Evolutionary conservation across 2,888 invertebrate species (phyloP).

Genomic region (Dryococelus australis): DNA sequence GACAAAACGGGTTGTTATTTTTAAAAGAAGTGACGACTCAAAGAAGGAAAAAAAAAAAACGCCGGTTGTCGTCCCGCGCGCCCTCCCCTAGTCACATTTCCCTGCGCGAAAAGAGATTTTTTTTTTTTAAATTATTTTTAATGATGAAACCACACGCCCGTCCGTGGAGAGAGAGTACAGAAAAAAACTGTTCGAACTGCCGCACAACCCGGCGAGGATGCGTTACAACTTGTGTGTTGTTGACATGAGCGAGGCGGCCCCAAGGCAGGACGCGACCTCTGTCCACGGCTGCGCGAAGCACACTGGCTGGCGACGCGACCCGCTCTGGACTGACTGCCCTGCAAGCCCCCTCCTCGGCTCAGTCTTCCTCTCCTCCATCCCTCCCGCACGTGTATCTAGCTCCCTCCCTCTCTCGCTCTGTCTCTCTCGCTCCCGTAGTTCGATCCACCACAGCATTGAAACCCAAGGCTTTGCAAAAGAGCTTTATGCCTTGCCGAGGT

Average conservation of each 20-base stretch:
- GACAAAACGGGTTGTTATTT: not conserved
- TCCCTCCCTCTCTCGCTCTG: not conserved
- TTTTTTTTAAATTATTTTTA: too few relatives aligned
- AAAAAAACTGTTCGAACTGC: too few relatives aligned
- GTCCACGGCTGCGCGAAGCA: not conserved
- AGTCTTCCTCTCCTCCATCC: not conserved
- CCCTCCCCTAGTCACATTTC: not conserved
- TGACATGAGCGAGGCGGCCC: not conserved
- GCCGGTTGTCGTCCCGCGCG: too few relatives aligned
- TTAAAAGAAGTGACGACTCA: not conserved
- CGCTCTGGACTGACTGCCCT: not conserved
- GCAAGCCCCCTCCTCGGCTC: not conserved
- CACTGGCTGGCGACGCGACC: not conserved
- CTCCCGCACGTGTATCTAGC: not conserved
- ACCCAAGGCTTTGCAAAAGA: constrained; percentile 30
- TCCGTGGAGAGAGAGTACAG: not conserved
- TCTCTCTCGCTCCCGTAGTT: not conserved
- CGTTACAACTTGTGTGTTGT: not conserved
- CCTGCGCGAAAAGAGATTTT: not conserved
- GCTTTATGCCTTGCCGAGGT: constrained; percentile 30
- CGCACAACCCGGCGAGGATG: too few relatives aligned
- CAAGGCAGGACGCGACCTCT: not conserved
- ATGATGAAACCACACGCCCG: not conserved
- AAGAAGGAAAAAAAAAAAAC: not conserved
- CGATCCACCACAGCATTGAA: constrained; percentile 29